Percentiles rank a stretch among this genome's conserved stretches.
phyloP scores from a whole-genome alignment of 2,113 vertebrate genomes.

The Alexandromys fortis region DNA sequence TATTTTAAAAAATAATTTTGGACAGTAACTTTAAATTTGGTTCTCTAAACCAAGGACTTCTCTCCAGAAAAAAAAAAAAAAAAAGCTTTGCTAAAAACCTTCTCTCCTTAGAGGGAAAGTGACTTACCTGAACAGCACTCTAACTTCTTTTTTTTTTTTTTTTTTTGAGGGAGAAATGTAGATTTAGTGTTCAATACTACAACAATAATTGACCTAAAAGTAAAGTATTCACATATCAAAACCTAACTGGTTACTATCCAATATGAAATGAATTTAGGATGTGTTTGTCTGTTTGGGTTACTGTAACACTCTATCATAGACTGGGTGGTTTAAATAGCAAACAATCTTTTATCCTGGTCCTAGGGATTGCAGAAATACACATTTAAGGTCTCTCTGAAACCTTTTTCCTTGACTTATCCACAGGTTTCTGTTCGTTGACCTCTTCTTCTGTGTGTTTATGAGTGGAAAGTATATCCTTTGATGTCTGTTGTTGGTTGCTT shows the following conservation, averaged over 20 bases:
- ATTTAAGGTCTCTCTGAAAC: background rate
- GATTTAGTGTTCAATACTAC: conserved; percentile 25
- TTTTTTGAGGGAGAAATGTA: no score
- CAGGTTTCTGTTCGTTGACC: background rate
- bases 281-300: background rate
- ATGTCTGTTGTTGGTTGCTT: background rate
- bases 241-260: background rate
- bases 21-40: background rate
- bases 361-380: background rate
- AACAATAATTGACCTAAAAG: conserved; percentile 39
- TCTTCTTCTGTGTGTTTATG: background rate
- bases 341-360: background rate
- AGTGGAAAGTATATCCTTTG: background rate
- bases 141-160: background rate
- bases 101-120: background rate
- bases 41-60: background rate
- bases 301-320: background rate
- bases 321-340: background rate
- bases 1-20: background rate
- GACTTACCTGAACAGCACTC: background rate
- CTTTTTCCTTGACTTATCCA: background rate
- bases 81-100: background rate
- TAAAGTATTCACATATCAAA: background rate
- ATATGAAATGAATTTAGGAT: background rate
- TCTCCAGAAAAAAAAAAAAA: background rate